Conservation (phyloP, 2,113 vertebrate species). For the Sturnira hondurensis region DNA sequence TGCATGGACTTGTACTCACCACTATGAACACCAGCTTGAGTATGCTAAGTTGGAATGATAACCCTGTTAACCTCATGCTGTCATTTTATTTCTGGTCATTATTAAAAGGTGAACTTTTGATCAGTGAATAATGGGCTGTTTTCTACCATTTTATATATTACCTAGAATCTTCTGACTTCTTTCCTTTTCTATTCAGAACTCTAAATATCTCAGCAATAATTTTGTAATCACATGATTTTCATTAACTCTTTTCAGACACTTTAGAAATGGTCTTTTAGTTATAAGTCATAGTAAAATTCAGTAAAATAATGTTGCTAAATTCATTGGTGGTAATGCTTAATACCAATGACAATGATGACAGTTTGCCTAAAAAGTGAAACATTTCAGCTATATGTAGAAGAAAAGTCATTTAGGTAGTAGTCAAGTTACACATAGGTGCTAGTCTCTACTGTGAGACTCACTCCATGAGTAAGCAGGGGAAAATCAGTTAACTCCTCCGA, state of each 20-base stretch:
- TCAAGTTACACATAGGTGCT: neutral
- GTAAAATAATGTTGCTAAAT: neutral
- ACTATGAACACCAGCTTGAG: neutral
- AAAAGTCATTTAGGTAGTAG: neutral
- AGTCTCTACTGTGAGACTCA: neutral
- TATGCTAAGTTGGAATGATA: neutral
- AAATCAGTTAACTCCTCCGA: neutral
- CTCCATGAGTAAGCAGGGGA: neutral
- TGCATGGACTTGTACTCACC: neutral
- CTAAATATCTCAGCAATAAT: neutral
- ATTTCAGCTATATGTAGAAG: neutral
- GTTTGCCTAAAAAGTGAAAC: neutral
- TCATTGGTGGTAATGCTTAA: neutral
- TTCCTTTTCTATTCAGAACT: neutral
- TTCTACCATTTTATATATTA: neutral
- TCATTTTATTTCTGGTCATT: neutral
- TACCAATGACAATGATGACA: neutral
- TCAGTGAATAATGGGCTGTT: neutral
- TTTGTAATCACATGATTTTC: neutral
- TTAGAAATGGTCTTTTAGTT: neutral
- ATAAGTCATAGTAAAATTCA: neutral
- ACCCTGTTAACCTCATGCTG: neutral
- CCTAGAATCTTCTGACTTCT: neutral
- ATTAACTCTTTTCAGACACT: neutral
- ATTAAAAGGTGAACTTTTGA: neutral